Evolutionary conservation across 2,888 invertebrate species (phyloP).

Genomic region (Peribatodes rhomboidaria): DNA sequence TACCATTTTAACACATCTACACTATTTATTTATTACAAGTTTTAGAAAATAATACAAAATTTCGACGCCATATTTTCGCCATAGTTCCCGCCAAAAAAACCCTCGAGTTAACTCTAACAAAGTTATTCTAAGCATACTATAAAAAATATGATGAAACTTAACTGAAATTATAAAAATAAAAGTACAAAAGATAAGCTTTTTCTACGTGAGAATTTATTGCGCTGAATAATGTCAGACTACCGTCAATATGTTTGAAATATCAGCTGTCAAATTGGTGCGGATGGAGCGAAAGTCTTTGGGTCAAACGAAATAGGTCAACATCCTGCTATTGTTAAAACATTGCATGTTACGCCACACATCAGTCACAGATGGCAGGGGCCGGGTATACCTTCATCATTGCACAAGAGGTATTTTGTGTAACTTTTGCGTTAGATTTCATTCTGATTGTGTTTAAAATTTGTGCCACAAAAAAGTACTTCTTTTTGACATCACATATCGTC

Average conservation of each 20-base stretch:
- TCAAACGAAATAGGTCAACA: slow-evolving; percentile 13
- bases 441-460: neutral
- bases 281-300: slow-evolving; percentile 8
- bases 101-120: too few species aligned
- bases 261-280: slow-evolving; percentile 1
- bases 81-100: too few species aligned
- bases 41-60: too few species aligned
- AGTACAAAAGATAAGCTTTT: neutral
- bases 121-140: too few species aligned
- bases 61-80: too few species aligned
- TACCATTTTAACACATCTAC: too few species aligned
- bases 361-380: slow-evolving; percentile 32
- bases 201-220: neutral
- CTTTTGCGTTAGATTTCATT: neutral
- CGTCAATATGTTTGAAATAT: slow-evolving; percentile 5
- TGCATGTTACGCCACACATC: slow-evolving; percentile 33
- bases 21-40: too few species aligned
- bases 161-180: neutral
- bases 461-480: too few species aligned
- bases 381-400: slow-evolving; percentile 10
- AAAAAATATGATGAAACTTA: too few species aligned
- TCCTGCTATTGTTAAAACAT: slow-evolving; percentile 13
- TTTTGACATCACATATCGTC: too few species aligned
- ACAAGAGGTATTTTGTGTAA: neutral
- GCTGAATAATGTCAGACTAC: neutral